phyloP scores from a whole-genome alignment of 2,113 vertebrate genomes.

The Stegastes partitus region DNA sequence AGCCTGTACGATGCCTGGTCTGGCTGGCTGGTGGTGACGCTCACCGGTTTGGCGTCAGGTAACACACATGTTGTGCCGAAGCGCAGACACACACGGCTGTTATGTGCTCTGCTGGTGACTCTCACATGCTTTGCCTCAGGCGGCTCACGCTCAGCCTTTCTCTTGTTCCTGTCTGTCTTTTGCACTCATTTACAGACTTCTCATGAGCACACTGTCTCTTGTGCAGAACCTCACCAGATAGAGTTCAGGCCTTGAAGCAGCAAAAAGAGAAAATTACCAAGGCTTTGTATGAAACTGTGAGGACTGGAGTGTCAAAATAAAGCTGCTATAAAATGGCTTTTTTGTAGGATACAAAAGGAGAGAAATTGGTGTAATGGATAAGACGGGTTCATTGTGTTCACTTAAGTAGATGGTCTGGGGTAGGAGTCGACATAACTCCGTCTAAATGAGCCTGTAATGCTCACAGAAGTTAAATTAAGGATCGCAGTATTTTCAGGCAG shows the following conservation, averaged over 20 bases:
- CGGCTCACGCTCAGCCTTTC: slow-evolving; percentile 20
- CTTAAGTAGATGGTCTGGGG: no score
- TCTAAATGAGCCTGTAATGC: background rate
- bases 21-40: slow-evolving; percentile 97
- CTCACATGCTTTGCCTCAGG: slow-evolving; percentile 56
- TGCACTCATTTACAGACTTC: slow-evolving; percentile 6
- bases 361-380: background rate
- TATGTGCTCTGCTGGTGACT: slow-evolving; percentile 34
- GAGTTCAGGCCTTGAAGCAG: background rate
- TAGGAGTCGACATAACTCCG: no score
- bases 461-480: no score
- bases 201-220: slow-evolving; percentile 2
- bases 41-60: slow-evolving; percentile 98
- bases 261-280: background rate
- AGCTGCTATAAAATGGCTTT: no score
- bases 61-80: slow-evolving; percentile 45
- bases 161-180: slow-evolving; percentile 15
- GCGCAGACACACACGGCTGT: slow-evolving; percentile 3
- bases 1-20: slow-evolving; percentile 99
- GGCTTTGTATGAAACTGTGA: background rate
- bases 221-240: slow-evolving; percentile 3
- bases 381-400: background rate
- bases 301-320: no score
- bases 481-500: no score
- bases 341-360: background rate